Conservation (phyloP, 2,888 invertebrate species). For the Pycnomerus fuliginosus region DNA sequence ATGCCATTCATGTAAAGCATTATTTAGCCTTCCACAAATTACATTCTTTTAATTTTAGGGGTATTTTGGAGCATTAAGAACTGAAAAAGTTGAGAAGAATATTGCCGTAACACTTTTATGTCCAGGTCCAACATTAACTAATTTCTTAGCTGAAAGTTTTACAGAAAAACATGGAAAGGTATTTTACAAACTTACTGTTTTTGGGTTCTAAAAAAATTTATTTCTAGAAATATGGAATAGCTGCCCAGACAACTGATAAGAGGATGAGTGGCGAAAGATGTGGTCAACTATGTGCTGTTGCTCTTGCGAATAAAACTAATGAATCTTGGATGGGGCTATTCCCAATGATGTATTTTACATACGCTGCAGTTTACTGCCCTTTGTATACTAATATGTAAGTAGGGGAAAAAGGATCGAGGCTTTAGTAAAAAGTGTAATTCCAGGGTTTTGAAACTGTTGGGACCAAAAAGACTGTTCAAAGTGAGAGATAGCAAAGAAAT, state of each 20-base stretch:
- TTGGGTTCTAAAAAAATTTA: constrained; percentile 20
- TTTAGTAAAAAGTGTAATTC: constrained; percentile 33
- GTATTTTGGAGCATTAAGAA: constrained; percentile 66
- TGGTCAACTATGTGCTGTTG: constrained; percentile 59
- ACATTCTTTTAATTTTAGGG: constrained; percentile 56
- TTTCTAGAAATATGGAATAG: constrained; percentile 48
- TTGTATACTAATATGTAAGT: constrained; percentile 53
- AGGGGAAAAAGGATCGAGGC: constrained; percentile 5
- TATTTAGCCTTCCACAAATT: no score
- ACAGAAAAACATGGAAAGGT: constrained; percentile 65
- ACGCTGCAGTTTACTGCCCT: constrained; percentile 63
- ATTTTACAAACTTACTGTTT: no score
- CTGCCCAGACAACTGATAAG: constrained; percentile 51
- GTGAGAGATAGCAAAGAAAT: constrained; percentile 51
- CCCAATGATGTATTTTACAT: constrained; percentile 61
- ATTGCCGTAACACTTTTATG: constrained; percentile 69
- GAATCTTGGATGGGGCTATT: constrained; percentile 72
- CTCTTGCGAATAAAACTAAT: constrained; percentile 59
- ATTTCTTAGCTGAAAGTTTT: constrained; percentile 67
- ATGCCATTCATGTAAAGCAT: constrained; percentile 68
- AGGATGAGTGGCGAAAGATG: constrained; percentile 61
- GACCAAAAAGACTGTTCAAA: constrained; percentile 50
- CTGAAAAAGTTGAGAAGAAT: constrained; percentile 61
- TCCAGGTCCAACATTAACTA: constrained; percentile 75
- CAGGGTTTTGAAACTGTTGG: constrained; percentile 49